phyloP scores from a whole-genome alignment of 2,797 vertebrate species.

The Tadarida brasiliensis region DNA sequence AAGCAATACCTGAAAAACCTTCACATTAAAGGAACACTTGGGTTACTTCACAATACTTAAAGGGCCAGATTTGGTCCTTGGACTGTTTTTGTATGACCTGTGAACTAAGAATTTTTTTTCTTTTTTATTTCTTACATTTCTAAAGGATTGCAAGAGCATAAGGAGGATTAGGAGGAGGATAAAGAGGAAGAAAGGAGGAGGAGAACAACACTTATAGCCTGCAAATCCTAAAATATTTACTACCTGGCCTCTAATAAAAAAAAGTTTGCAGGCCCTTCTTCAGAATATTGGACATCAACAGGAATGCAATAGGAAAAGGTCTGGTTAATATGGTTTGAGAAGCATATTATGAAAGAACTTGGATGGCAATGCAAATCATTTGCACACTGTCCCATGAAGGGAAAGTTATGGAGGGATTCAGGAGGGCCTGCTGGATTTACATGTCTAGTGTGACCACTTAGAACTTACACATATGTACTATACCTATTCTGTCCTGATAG shows the following conservation, averaged over 20 bases:
- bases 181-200: neutral
- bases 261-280: neutral
- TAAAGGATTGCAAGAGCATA: neutral
- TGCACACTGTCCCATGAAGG: neutral
- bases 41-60: neutral
- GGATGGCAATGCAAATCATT: neutral
- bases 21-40: neutral
- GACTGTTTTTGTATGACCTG: neutral
- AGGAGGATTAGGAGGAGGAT: neutral
- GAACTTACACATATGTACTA: neutral
- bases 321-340: neutral
- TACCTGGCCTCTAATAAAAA: neutral
- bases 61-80: neutral
- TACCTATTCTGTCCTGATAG: neutral
- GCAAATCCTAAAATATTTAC: neutral
- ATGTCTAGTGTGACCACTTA: neutral
- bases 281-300: neutral
- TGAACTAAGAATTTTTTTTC: neutral
- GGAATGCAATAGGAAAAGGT: neutral
- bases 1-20: neutral
- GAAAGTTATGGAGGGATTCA: neutral
- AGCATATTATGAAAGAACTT: neutral
- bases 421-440: fast-evolving
- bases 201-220: neutral
- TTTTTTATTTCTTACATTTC: neutral